A percentile compares a stretch with the other conserved stretches of the same genome.
These are phyloP conservation scores for Theonella swinhoei DNA, from an alignment of 37 sponge, comb jelly and placozoan species.

Conservation along the genomic window DNA sequence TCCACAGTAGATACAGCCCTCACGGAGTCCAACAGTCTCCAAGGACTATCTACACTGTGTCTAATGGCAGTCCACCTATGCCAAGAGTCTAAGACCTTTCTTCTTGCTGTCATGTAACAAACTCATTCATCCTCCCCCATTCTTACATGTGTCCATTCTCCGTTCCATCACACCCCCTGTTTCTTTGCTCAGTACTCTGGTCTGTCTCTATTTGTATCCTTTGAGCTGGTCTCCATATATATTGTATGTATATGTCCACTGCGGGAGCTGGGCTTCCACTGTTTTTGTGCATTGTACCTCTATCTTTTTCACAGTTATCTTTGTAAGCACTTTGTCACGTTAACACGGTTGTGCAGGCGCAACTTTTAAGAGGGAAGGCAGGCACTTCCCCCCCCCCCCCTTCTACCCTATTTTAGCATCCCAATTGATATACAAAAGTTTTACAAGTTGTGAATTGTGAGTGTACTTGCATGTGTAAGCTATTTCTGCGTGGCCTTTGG, in stretches of 20 bases:
- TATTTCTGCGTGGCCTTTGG: no score
- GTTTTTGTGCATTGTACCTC: neutral
- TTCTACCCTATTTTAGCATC: neutral
- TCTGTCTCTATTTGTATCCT: neutral
- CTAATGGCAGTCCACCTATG: constrained; percentile 54
- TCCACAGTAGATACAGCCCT: constrained; percentile 48
- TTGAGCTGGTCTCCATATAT: constrained; percentile 54
- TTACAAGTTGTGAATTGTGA: no score
- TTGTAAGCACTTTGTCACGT: neutral
- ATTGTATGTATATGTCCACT: constrained; percentile 15
- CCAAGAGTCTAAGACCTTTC: constrained; percentile 14
- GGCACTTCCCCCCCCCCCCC: neutral
- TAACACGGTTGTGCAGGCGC: constrained; percentile 11
- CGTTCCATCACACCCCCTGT: neutral
- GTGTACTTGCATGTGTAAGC: no score
- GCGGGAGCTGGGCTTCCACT: constrained; percentile 4
- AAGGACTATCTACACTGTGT: constrained; percentile 34
- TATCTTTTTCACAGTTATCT: neutral
- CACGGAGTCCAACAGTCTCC: constrained; percentile 45
- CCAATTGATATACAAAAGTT: neutral
- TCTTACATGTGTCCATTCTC: constrained; percentile 5
- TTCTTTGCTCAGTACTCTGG: neutral
- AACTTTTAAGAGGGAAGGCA: constrained; percentile 20
- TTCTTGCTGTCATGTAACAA: neutral
- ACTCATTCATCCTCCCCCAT: neutral